Base-by-base conservation (phyloP, 2,888 invertebrate genomes). In the Caenorhabditis japonica region DNA sequence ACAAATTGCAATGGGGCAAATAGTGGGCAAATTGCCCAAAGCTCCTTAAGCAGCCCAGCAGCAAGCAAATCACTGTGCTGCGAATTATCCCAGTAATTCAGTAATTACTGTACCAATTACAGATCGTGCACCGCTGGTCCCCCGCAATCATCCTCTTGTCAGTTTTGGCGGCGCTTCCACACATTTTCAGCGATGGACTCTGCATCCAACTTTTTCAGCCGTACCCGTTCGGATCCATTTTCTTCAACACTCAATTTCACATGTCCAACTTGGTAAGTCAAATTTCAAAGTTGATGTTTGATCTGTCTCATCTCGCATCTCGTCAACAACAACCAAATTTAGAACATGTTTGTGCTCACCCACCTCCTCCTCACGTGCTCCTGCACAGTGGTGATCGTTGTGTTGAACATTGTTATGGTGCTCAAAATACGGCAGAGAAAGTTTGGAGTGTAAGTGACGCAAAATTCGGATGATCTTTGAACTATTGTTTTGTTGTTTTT, bases 131-230 rank as follows among this genome's bases (percentile, higher is more conserved):
- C n/a, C n/a, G n/a, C n/a, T n/a, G n/a, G n/a, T n/a, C n/a, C 12
- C 23, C 12, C 8, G n/a, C 44, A 21, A 30, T 33, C 7, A 25
- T 56, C 15, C n/a, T 38, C 12, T 10, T 52, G 2, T 5, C 30
- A 3, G 15, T 39, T 5, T 12, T 56, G 12, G 4, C 27, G 1
- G 25, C 34, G 0, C 41, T 38, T 3, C 61, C 61, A 7, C 34
- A 33, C 25, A 30, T 51, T 1, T 10, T 49, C 4, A 15, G 41
- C 21, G 38, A 43, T 4, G 53, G 46, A 8, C 1, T 33, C 2
- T 59, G 58, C 17, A 10, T 58, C 8, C 59, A 59, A n/a, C 30
- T 68, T 8, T 30, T 33, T 10, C 33, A 52, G n/a, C 46, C 44
- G 1, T 47, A 33, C n/a, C 46, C 36, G 1, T 68, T 59, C 27